These are phyloP conservation scores for Lacerta agilis DNA, from an alignment of 2,797 vertebrate species.

Conservation along the genomic window DNA sequence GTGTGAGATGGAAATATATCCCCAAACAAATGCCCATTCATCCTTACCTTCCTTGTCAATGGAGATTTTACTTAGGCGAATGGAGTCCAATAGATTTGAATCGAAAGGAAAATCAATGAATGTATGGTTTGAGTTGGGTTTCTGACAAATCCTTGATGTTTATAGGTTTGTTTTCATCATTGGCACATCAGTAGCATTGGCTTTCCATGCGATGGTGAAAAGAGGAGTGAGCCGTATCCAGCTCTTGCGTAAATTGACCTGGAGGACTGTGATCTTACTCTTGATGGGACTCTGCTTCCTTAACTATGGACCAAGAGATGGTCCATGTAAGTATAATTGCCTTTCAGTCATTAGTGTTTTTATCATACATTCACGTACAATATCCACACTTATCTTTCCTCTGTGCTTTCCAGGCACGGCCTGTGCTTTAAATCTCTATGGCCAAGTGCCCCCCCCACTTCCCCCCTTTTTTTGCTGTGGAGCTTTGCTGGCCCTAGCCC, in stretches of 20 bases:
- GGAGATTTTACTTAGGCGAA: not conserved
- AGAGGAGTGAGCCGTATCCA: slow-evolving; percentile 72
- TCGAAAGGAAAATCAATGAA: not conserved
- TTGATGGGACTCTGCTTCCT: slow-evolving; percentile 79
- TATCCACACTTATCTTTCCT: no score
- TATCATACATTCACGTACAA: not conserved
- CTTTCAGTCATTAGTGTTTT: not conserved
- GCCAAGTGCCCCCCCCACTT: no score
- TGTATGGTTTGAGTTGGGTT: not conserved
- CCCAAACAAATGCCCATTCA: not conserved
- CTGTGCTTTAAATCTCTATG: no score
- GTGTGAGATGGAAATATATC: slow-evolving; percentile 3
- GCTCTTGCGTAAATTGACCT: slow-evolving; percentile 75
- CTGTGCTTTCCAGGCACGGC: no score
- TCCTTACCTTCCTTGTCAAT: not conserved
- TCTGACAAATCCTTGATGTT: slow-evolving; percentile 33
- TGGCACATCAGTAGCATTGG: slow-evolving; percentile 79
- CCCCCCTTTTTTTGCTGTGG: no score
- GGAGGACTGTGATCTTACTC: slow-evolving; percentile 75
- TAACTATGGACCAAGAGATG: slow-evolving; percentile 82
- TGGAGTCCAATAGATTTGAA: not conserved
- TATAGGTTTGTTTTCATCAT: slow-evolving; percentile 82
- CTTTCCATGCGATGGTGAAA: slow-evolving; percentile 78
- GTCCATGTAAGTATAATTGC: slow-evolving; percentile 69
- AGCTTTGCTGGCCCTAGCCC: no score